Base-by-base conservation (phyloP, 2,113 vertebrate species). In the Ceyx melanurus region DNA sequence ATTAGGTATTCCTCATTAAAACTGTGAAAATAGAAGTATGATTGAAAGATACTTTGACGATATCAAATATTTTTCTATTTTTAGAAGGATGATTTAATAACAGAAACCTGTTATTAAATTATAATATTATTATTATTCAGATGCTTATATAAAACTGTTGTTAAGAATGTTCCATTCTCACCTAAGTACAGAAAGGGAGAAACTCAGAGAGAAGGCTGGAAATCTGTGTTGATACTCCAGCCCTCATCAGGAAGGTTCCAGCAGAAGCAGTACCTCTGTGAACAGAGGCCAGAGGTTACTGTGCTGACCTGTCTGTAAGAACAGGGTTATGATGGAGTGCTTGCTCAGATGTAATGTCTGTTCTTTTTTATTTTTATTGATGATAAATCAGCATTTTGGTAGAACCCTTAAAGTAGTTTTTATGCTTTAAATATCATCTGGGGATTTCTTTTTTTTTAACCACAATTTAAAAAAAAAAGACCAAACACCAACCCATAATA, bases 61-160 rank as follows among this genome's bases (percentile, higher is more conserved):
- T 76, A 80, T 76, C 29, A 86, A 72, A 90, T 93, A 95, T 96
- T 97, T 97, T 97, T 97, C 66, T 97, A 96, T 96, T 97, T 96
- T 94, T 96, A 93, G 75, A 95, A 92, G 79, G 78, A 61, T 73
- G 66, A 89, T 94, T 92, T 90, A 94, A 87, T 96, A 92, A 88
- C 78, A 77, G 78, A 83, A 71, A 54, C 64, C 51, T 93, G 94
- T 94, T 92, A 82, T 88, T 90, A 78, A 90, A 58, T 66, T 10
- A 57, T 62, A 57, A 43, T 78, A 21, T 56, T 90, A 33, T 46
- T 22, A 53, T 46, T 22, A 53, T 82, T 95, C 60, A 96, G 75
- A 94, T 91, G 82, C 82, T 95, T 95, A 81, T 91, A 68, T 78
- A 74, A 89, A 96, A 67, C 84, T 93, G 11, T 80, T 89, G 64